phyloP scores from a whole-genome alignment of 2,113 vertebrate genomes.

The Platichthys flesus region DNA sequence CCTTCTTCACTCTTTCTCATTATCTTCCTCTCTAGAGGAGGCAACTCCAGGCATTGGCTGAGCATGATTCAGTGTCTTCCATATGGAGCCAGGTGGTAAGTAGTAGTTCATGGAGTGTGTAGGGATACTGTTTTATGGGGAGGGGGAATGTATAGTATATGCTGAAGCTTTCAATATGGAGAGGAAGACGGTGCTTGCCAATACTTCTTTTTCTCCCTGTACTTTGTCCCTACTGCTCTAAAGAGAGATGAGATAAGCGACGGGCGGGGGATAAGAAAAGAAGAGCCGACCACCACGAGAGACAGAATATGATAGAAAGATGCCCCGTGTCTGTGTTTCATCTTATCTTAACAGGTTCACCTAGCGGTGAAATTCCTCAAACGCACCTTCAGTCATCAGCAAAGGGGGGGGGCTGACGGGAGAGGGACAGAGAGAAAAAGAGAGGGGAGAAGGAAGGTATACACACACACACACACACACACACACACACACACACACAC shows the following conservation, averaged over 20 bases:
- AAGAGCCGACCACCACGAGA: constrained; percentile 48
- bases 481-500: background rate
- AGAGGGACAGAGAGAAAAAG: background rate
- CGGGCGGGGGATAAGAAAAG: constrained; percentile 41
- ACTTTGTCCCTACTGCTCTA: constrained; percentile 23
- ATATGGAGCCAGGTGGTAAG: constrained; percentile 28
- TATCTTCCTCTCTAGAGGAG: constrained; percentile 39
- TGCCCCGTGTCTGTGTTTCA: constrained; percentile 66
- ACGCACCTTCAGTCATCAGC: constrained; percentile 57
- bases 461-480: no score
- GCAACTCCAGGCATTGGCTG: background rate
- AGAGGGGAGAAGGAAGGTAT: background rate
- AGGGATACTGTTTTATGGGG: constrained; percentile 26
- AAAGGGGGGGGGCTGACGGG: constrained; percentile 1
- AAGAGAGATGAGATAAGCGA: constrained; percentile 40
- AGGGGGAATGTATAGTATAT: constrained; percentile 15
- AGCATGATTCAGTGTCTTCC: constrained; percentile 38
- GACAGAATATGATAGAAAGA: constrained; percentile 52
- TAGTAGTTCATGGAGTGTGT: constrained; percentile 30
- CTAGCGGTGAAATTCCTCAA: constrained; percentile 74
- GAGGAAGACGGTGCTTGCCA: constrained; percentile 28
- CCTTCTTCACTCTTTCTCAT: constrained; percentile 50
- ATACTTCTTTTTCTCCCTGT: background rate
- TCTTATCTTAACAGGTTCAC: constrained; percentile 74
- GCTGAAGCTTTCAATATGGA: constrained; percentile 52